A percentile compares a stretch with the other conserved stretches of the same genome.
These are phyloP conservation scores for Sminthurinus signatus DNA, from an alignment of 1,140 invertebrate genomes.

Conservation along the genomic window DNA sequence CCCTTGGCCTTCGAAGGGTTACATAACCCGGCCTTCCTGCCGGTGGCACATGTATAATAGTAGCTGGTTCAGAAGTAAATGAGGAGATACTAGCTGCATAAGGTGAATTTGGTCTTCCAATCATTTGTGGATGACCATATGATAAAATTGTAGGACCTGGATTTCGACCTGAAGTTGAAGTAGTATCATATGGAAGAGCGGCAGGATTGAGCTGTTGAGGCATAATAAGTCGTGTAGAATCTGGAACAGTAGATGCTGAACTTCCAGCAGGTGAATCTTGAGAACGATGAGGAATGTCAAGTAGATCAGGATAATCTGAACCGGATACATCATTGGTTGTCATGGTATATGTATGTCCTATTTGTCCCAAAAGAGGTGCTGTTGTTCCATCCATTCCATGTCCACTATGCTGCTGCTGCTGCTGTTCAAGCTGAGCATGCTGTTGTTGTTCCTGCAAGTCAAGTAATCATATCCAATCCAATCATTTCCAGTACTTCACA, in stretches of 20 bases:
- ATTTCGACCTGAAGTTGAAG: too few species aligned
- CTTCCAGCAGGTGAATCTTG: constrained; percentile 62
- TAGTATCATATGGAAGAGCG: constrained; percentile 36
- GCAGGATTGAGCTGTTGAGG: constrained; percentile 47
- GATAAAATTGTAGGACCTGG: constrained; percentile 46
- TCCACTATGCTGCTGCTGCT: constrained; percentile 13
- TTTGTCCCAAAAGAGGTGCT: constrained; percentile 49
- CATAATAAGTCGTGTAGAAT: constrained; percentile 48
- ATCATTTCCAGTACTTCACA: constrained; percentile 16
- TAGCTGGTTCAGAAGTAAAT: constrained; percentile 42
- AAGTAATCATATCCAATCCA: constrained; percentile 24
- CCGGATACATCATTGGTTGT: background rate
- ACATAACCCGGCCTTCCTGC: constrained; percentile 61
- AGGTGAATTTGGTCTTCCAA: constrained; percentile 25
- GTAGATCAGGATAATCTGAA: constrained; percentile 61
- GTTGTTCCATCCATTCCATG: constrained; percentile 14
- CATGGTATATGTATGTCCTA: background rate
- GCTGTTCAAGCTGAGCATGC: constrained; percentile 55
- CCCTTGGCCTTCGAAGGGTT: constrained; percentile 69
- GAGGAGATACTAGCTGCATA: constrained; percentile 24
- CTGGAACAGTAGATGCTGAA: constrained; percentile 68
- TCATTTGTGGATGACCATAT: background rate
- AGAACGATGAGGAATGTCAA: constrained; percentile 64
- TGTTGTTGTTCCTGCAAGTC: constrained; percentile 48
- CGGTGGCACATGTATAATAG: constrained; percentile 48